Conservation (phyloP, 1,140 invertebrate genomes). For the Sycophila sp. region DNA sequence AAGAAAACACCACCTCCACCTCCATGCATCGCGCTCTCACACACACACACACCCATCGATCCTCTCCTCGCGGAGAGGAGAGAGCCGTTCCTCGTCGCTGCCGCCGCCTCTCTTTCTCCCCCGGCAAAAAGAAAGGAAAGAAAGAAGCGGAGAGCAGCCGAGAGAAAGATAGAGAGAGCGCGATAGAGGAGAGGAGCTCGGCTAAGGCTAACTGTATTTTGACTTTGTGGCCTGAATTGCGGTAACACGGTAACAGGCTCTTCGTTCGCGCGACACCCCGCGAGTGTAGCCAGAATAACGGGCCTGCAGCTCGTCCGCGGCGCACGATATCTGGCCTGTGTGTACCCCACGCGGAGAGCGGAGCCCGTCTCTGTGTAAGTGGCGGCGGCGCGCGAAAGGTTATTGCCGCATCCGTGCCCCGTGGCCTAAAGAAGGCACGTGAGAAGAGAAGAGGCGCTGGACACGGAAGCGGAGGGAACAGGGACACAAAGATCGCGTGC, state of each 20-base stretch:
- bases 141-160: background rate
- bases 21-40: no score
- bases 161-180: slow-evolving; percentile 4
- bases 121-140: background rate
- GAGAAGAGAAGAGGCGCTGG: background rate
- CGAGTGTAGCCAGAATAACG: slow-evolving; percentile 26
- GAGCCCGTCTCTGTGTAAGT: background rate
- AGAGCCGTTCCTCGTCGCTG: no score
- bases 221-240: slow-evolving; percentile 69
- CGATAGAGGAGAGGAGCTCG: slow-evolving; percentile 40
- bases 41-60: no score
- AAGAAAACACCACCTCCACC: no score
- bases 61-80: background rate
- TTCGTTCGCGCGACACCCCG: slow-evolving; percentile 41
- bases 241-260: slow-evolving; percentile 67
- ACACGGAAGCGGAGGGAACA: slow-evolving; percentile 1
- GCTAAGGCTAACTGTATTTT: slow-evolving; percentile 66
- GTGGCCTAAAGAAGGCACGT: slow-evolving; percentile 34
- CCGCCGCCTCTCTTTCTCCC: background rate
- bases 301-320: background rate
- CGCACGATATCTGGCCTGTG: slow-evolving; percentile 5
- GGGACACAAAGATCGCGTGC: slow-evolving; percentile 11
- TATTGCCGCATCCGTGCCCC: slow-evolving; percentile 10
- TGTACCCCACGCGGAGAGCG: background rate
- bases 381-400: background rate